phyloP scores from a whole-genome alignment of 2,888 invertebrate genomes.

The Tribolium freemani region DNA sequence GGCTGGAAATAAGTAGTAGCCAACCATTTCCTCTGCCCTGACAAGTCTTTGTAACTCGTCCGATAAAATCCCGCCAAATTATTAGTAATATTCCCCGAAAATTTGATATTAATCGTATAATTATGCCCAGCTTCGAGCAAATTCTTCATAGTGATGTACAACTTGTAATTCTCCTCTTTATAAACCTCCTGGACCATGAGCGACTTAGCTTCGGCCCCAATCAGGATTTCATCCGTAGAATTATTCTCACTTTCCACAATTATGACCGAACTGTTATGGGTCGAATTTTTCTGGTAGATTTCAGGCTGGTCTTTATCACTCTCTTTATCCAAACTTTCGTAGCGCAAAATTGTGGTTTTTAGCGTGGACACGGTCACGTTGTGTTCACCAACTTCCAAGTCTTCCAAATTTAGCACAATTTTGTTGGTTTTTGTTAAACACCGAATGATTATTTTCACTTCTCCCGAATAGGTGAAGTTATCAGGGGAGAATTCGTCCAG shows the following conservation, averaged over 20 bases:
- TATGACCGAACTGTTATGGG: conserved; percentile 26
- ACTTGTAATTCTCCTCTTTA: conserved; percentile 65
- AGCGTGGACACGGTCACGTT: conserved; percentile 55
- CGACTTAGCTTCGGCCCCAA: conserved; percentile 26
- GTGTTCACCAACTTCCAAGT: conserved; percentile 56
- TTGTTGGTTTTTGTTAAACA: conserved; percentile 59
- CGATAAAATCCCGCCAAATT: conserved; percentile 78
- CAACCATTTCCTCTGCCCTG: conserved; percentile 70
- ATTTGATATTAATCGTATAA: conserved; percentile 73
- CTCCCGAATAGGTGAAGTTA: conserved; percentile 63
- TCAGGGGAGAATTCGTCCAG: conserved; percentile 58
- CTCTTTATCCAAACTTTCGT: conserved; percentile 33
- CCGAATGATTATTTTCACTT: conserved; percentile 60
- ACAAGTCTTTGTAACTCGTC: conserved; percentile 72
- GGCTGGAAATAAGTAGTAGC: conserved; percentile 79
- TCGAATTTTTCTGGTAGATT: conserved; percentile 29
- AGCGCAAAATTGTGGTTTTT: conserved; percentile 38
- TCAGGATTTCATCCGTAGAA: conserved; percentile 28
- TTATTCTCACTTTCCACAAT: conserved; percentile 23
- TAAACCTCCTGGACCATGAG: conserved; percentile 59
- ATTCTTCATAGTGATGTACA: conserved; percentile 65
- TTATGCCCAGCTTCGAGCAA: conserved; percentile 68
- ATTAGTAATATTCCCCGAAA: conserved; percentile 72
- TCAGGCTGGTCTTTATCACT: conserved; percentile 32
- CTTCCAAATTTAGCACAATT: conserved; percentile 62